A percentile compares a stretch with the other conserved stretches of the same genome.
phyloP scores from a whole-genome alignment of 1,140 invertebrate genomes.

The Aricia agestis region DNA sequence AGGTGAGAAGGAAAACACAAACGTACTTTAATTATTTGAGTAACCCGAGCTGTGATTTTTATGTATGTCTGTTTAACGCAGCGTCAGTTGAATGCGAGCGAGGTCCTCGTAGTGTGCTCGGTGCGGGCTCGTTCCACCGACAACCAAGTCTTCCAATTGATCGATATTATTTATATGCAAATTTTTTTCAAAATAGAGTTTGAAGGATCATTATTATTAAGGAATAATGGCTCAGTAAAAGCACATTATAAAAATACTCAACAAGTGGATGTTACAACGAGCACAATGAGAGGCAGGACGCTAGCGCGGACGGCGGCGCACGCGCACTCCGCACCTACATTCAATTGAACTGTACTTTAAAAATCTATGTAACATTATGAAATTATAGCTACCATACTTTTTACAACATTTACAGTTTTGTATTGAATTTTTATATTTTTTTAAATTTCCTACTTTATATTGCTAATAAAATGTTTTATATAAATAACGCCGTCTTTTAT shows the following conservation, averaged over 20 bases:
- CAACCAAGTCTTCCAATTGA: conserved; percentile 42
- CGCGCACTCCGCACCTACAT: background rate
- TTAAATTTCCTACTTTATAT: conserved; percentile 71
- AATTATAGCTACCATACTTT: conserved; percentile 66
- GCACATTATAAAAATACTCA: background rate
- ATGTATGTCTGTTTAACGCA: conserved; percentile 57
- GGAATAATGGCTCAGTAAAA: background rate
- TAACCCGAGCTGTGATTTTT: conserved; percentile 75
- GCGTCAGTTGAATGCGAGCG: conserved; percentile 36
- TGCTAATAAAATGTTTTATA: conserved; percentile 76
- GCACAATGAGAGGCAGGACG: background rate
- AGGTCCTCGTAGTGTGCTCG: conserved; percentile 29
- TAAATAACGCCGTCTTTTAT: conserved; percentile 37
- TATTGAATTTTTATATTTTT: conserved; percentile 71
- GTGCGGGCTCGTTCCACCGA: conserved; percentile 26
- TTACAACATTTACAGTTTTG: conserved; percentile 69
- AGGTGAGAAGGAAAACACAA: conserved; percentile 62
- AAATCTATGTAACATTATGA: conserved; percentile 36
- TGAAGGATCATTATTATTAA: background rate
- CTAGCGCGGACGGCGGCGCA: background rate
- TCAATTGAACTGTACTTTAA: conserved; percentile 12
- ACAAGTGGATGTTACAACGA: background rate
- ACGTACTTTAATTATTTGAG: conserved; percentile 64
- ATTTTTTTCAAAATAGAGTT: background rate
- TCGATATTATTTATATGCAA: background rate